These are phyloP conservation scores for Equus przewalskii DNA, from an alignment of 2,113 vertebrate species.

Conservation along the genomic window DNA sequence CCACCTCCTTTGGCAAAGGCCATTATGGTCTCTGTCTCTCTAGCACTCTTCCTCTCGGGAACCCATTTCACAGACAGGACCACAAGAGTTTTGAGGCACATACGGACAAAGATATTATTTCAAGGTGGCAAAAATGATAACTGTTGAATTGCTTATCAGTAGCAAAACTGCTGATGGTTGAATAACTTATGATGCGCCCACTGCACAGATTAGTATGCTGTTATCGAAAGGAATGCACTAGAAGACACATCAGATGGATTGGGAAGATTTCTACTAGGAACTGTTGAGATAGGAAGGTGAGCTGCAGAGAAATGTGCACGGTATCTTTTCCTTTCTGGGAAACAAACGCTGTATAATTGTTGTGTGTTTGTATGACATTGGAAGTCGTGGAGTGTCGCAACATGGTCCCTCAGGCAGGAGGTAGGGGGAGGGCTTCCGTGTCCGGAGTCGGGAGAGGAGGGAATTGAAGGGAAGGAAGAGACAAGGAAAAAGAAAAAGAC, in stretches of 20 bases:
- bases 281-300: too few species aligned
- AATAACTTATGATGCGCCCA: rapidly evolving
- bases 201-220: rapidly evolving
- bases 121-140: not conserved
- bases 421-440: not conserved
- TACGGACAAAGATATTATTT: not conserved
- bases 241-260: not conserved
- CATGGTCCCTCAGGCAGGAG: not conserved
- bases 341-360: rapidly evolving
- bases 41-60: not conserved
- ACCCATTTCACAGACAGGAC: not conserved
- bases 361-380: too few species aligned
- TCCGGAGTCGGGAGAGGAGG: not conserved
- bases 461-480: not conserved
- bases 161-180: not conserved
- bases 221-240: not conserved
- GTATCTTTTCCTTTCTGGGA: not conserved
- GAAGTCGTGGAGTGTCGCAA: not conserved
- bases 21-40: not conserved
- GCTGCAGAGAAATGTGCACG: rapidly evolving
- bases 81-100: not conserved
- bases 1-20: not conserved
- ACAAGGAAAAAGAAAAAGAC: not conserved
- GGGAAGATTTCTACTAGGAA: not conserved
- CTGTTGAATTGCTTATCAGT: not conserved